Base-by-base conservation (phyloP, 2,113 vertebrate species). In the Etheostoma spectabile region DNA sequence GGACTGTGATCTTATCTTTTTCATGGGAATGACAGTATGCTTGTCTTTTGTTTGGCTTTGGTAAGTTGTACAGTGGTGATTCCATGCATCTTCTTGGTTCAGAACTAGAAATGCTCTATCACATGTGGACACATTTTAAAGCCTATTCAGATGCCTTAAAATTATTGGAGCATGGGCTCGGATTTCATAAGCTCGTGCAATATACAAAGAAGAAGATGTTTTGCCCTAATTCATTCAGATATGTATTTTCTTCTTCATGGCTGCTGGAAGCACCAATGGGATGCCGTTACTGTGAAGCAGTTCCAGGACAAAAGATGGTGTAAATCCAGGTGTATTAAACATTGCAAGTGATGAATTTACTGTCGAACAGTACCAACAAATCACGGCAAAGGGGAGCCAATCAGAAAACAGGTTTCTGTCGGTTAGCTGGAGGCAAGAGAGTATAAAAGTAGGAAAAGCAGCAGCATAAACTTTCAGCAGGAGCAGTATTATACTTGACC, bases 391-490 rank as follows among this genome's bases (percentile, higher is more conserved):
- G 6, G 5, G 38, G 8, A 48, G 11, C 7, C 46, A 53, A 53
- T 38, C n/a, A 48, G 14, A 33, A 72, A 61, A 65, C 4, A 2
- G 3, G 8, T 42, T 48, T 18, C 22, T 22, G 19, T 18, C 3
- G 55, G 35, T 72, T 18, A 45, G 22, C n/a, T 33, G n/a, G 12
- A 21, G 16, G 16, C 16, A 56, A n/a, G 45, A 45, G 10, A 46
- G 45, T 6, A 12, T 45, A 48, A 35, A 18, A 51, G 6, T 62
- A 53, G 38, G 35, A 57, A 33, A 21, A 65, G 35, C 21, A 49
- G 51, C 13, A 69, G 48, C 33, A 42, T 70, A 13, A 10, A 35
- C 42, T 42, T 83, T 79, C 22, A 63, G 67, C 53, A 38, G 76
- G 4, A 55, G 12, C 45, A 52, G 53, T 21, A 15, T 62, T 4